Conservation (phyloP, 2,113 vertebrate species). For the Sinocyclocheilus rhinocerous region DNA sequence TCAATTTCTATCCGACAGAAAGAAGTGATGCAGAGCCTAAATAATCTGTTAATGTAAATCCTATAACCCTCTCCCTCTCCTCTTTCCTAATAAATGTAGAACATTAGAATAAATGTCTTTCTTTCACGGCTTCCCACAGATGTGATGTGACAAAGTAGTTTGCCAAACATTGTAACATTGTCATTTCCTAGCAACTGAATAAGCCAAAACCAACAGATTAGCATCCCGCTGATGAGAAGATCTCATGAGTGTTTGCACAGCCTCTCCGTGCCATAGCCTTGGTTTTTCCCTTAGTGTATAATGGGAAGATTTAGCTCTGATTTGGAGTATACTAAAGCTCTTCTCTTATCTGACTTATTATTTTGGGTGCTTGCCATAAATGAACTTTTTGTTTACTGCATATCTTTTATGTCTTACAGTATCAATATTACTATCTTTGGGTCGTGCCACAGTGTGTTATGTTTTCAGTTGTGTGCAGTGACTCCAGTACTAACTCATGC, state of each 20-base stretch:
- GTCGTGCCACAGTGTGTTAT: background rate
- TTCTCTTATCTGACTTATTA: slow-evolving; percentile 2
- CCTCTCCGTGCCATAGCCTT: background rate
- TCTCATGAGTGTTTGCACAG: slow-evolving; percentile 23
- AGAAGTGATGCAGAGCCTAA: background rate
- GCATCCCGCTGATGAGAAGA: slow-evolving; percentile 38
- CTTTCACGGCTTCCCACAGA: background rate
- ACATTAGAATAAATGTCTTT: slow-evolving; percentile 17
- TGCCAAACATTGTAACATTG: background rate
- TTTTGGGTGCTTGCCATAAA: slow-evolving; percentile 1
- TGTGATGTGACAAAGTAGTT: slow-evolving; percentile 16
- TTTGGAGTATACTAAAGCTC: background rate
- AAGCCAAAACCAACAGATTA: slow-evolving; percentile 43
- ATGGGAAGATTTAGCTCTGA: background rate
- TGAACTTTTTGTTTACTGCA: background rate
- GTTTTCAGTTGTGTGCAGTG: background rate
- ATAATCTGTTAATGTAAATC: background rate
- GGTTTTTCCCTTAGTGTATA: background rate
- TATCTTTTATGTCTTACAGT: background rate
- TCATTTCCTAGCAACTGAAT: slow-evolving; percentile 34
- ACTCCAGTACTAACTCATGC: background rate
- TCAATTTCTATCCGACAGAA: background rate
- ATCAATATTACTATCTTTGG: background rate
- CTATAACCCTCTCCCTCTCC: background rate
- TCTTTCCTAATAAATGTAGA: background rate